A percentile compares a stretch with the other conserved stretches of the same genome.
Conservation (phyloP, 53 echinoderm and acorn worm genomes). For the Holothuria scabra region DNA sequence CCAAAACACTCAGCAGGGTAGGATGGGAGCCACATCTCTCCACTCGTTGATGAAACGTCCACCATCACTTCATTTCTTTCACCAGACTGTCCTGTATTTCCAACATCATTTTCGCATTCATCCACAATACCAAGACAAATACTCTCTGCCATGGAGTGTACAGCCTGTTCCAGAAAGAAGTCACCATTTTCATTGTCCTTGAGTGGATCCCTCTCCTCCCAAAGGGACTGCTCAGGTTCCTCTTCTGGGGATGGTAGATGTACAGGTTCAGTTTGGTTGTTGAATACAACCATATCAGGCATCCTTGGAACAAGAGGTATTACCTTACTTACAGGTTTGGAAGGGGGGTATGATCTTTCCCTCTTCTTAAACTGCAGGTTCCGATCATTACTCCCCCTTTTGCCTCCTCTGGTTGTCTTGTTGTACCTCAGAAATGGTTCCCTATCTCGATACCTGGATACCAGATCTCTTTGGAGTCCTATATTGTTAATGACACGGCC, state of each 20-base stretch:
- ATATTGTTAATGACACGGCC: background rate
- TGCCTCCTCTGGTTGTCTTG: slow-evolving; percentile 31
- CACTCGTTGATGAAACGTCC: background rate
- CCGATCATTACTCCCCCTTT: background rate
- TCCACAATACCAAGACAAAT: slow-evolving; percentile 90
- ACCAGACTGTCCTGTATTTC: slow-evolving; percentile 27
- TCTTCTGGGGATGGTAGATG: slow-evolving; percentile 3
- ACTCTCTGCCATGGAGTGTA: slow-evolving; percentile 90
- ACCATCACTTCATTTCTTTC: background rate
- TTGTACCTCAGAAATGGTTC: slow-evolving; percentile 34
- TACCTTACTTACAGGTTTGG: background rate
- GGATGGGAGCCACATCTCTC: background rate
- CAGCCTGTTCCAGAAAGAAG: slow-evolving; percentile 84
- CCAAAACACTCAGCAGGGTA: slow-evolving; percentile 43
- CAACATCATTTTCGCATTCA: slow-evolving; percentile 67
- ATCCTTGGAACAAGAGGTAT: background rate
- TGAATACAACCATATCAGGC: slow-evolving; percentile 9
- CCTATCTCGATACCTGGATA: slow-evolving; percentile 22
- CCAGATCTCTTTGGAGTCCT: slow-evolving; percentile 12
- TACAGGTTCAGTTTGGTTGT: slow-evolving; percentile 9
- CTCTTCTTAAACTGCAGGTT: slow-evolving; percentile 18
- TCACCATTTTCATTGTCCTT: slow-evolving; percentile 47
- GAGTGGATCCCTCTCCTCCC: slow-evolving; percentile 50
- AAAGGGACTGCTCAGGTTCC: slow-evolving; percentile 29
- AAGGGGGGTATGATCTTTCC: background rate